Conservation (phyloP, 2,797 vertebrate genomes). For the Dipus sagitta region DNA sequence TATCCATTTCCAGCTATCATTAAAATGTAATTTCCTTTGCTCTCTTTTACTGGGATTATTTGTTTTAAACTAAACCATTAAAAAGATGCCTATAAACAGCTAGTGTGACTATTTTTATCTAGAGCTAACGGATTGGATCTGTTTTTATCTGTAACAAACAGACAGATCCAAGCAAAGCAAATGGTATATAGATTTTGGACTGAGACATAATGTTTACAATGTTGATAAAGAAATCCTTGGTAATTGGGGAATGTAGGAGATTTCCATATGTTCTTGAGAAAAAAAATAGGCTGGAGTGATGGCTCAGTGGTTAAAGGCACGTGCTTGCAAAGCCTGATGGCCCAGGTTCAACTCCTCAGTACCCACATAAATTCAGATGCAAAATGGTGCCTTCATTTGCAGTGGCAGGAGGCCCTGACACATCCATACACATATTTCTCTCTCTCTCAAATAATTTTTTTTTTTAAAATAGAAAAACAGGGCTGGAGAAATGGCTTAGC, state of each 20-base stretch:
- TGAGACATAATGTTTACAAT: background rate
- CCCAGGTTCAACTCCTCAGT: too few species aligned
- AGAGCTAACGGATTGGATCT: slow-evolving; percentile 18
- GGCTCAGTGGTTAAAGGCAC: too few species aligned
- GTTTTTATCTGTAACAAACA: slow-evolving; percentile 60
- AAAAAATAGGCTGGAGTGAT: background rate
- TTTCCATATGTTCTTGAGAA: slow-evolving; percentile 18
- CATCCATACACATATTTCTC: too few species aligned
- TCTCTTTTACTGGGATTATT: slow-evolving; percentile 79
- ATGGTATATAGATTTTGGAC: background rate
- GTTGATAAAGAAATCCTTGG: slow-evolving; percentile 5
- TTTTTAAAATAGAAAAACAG: too few species aligned
- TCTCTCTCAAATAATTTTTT: too few species aligned
- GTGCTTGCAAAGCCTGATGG: too few species aligned
- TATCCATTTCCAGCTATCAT: slow-evolving; percentile 86
- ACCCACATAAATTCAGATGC: too few species aligned
- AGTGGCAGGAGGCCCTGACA: too few species aligned
- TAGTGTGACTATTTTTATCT: slow-evolving; percentile 70
- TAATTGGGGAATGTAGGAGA: background rate
- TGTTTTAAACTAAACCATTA: slow-evolving; percentile 83
- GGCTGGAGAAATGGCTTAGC: too few species aligned
- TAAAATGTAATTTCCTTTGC: slow-evolving; percentile 83
- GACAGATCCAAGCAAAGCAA: background rate
- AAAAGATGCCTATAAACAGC: slow-evolving; percentile 78
- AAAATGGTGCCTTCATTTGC: too few species aligned